A percentile compares a stretch with the other conserved stretches of the same genome.
These are phyloP conservation scores for Temnothorax unifasciatus DNA, from an alignment of 2,888 invertebrate species.

Conservation along the genomic window DNA sequence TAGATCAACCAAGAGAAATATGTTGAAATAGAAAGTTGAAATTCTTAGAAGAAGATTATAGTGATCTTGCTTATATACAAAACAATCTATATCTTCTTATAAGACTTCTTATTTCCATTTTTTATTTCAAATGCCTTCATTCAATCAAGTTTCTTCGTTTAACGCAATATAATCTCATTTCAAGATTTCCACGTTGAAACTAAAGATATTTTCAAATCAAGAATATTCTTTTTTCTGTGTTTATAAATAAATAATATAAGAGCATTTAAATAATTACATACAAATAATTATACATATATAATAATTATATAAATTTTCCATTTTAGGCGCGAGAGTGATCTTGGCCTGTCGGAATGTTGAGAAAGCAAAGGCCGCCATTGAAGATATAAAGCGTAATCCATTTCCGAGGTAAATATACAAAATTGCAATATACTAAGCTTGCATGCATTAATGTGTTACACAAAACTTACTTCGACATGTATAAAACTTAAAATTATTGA, in stretches of 20 bases:
- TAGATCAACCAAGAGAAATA: too few relatives aligned
- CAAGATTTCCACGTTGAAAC: too few relatives aligned
- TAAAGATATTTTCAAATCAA: too few relatives aligned
- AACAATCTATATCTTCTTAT: too few relatives aligned
- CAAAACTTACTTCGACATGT: too few relatives aligned
- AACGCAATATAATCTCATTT: too few relatives aligned
- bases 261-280: neutral
- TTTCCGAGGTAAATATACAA: slow-evolving; percentile 75
- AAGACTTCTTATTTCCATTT: too few relatives aligned
- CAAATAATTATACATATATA: neutral
- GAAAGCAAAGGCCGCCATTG: slow-evolving; percentile 85
- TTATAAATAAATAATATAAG: neutral
- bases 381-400: slow-evolving; percentile 82
- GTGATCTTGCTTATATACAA: too few relatives aligned
- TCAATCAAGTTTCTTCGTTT: too few relatives aligned
- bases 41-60: too few relatives aligned
- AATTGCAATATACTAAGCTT: neutral
- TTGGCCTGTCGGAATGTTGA: slow-evolving; percentile 87
- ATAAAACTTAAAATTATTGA: neutral
- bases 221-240: neutral
- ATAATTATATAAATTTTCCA: neutral
- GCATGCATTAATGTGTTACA: neutral
- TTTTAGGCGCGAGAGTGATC: slow-evolving; percentile 83
- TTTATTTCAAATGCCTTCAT: too few relatives aligned
- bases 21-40: too few relatives aligned